phyloP scores from a whole-genome alignment of 23 tunicate species.

The Ciona savignyi region DNA sequence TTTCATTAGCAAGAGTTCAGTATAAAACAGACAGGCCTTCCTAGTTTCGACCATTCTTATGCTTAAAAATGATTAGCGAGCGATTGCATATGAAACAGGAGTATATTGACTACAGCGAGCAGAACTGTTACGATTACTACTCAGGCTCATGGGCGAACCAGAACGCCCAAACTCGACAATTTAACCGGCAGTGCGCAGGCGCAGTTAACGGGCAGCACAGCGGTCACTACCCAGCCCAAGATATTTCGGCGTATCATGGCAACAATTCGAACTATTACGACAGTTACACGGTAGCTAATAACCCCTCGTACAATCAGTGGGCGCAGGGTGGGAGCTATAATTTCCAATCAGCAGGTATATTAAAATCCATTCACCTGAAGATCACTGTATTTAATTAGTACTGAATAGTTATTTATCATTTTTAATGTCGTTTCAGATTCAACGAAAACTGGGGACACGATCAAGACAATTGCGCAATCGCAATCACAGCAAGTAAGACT shows the following conservation, averaged over 20 bases:
- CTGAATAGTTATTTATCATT: not conserved
- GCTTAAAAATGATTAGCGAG: not conserved
- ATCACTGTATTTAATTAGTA: too few species aligned
- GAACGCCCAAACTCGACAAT: too few species aligned
- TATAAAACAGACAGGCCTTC: not conserved
- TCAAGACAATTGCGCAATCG: not conserved
- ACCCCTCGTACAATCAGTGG: too few species aligned
- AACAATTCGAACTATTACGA: not conserved
- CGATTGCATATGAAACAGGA: constrained; percentile 5
- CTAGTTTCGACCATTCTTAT: not conserved
- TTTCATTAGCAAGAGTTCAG: not conserved
- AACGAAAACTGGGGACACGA: not conserved
- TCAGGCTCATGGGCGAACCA: not conserved
- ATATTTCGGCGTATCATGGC: not conserved
- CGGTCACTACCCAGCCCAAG: not conserved
- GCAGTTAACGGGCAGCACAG: not conserved
- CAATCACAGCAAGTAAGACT: not conserved
- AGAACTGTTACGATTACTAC: not conserved
- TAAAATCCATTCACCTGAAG: too few species aligned
- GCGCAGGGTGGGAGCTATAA: too few species aligned
- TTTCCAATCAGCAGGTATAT: too few species aligned
- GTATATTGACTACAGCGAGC: constrained; percentile 2
- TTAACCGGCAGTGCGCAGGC: not conserved
- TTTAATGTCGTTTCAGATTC: not conserved
- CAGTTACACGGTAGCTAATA: not conserved